phyloP scores from a whole-genome alignment of 2,113 vertebrate species.

The Marcusenius ussheri region DNA sequence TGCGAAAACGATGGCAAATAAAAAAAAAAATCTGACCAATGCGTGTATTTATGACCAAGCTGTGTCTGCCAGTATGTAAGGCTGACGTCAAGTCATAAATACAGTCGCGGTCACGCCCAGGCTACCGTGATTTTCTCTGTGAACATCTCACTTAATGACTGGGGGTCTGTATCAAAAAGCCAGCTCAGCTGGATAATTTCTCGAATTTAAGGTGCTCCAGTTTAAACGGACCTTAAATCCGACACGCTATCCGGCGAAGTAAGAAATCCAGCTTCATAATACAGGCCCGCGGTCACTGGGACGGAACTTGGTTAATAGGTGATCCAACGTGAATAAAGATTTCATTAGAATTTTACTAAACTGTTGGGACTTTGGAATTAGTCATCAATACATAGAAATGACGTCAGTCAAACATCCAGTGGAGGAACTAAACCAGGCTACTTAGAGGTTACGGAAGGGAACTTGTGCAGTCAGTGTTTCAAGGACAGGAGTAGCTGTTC shows the following conservation, averaged over 20 bases:
- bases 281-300: background rate
- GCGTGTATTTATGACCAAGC: background rate
- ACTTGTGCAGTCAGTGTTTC: background rate
- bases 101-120: no score
- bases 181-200: no score
- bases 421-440: background rate
- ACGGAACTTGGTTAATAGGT: background rate
- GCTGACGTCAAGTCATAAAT: no score
- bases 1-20: background rate
- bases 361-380: background rate
- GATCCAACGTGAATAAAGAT: background rate
- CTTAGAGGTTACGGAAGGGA: background rate
- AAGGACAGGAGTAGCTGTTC: background rate
- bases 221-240: background rate
- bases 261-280: background rate
- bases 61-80: background rate
- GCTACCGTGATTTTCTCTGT: no score
- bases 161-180: no score
- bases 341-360: background rate
- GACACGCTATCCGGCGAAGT: background rate
- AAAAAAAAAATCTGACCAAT: background rate
- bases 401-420: background rate
- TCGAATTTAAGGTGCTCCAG: no score
- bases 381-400: background rate
- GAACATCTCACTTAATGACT: no score